phyloP scores from a whole-genome alignment of 2,797 vertebrate genomes.

The Malurus splendens region DNA sequence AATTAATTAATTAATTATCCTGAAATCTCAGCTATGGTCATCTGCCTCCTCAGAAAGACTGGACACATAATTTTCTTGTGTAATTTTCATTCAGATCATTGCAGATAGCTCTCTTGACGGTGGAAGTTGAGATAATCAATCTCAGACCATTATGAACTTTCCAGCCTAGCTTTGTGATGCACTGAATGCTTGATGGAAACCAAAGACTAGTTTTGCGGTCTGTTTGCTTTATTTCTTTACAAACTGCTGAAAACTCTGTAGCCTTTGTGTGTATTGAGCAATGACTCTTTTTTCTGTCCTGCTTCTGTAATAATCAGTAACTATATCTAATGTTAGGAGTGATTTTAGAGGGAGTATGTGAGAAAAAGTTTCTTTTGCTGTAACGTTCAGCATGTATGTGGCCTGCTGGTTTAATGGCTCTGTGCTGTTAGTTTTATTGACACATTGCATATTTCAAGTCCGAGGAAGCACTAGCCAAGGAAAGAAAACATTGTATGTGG shows the following conservation, averaged over 20 bases:
- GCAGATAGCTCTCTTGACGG: neutral
- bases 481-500: neutral
- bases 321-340: neutral
- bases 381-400: accelerated
- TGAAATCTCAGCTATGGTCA: neutral
- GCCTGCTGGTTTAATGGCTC: neutral
- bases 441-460: neutral
- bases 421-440: neutral
- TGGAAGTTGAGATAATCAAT: neutral
- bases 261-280: neutral
- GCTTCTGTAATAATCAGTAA: neutral
- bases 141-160: neutral
- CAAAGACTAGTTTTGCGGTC: neutral
- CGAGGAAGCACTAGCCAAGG: neutral
- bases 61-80: neutral
- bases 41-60: neutral
- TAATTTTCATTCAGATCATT: neutral
- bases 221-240: neutral
- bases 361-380: neutral
- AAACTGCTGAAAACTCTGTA: neutral
- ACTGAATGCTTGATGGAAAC: neutral
- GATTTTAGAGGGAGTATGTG: neutral
- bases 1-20: neutral
- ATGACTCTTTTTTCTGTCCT: neutral
- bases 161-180: neutral